These are phyloP conservation scores for Dicyema japonicum DNA, from an alignment of 1,140 invertebrate species.

Conservation along the genomic window DNA sequence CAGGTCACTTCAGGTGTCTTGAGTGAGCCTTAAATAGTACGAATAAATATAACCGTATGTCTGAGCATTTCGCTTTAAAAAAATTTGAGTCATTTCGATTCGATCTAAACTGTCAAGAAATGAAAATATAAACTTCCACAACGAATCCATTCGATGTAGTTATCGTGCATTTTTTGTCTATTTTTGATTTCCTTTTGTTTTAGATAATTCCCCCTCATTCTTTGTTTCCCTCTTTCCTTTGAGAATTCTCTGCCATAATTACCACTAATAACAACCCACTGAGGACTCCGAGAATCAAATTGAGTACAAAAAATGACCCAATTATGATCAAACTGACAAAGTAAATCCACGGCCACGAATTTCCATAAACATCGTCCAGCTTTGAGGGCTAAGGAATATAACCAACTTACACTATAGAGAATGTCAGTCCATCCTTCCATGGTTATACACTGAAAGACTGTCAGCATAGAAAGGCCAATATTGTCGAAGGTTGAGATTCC, in stretches of 20 bases:
- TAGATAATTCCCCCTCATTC: constrained; percentile 84
- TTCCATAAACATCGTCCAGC: constrained; percentile 73
- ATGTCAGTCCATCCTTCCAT: constrained; percentile 99
- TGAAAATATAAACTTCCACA: too few relatives aligned
- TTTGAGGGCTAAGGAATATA: background rate
- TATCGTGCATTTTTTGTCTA: too few relatives aligned
- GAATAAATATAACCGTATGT: too few relatives aligned
- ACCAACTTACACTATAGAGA: constrained; percentile 71
- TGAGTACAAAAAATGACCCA: constrained; percentile 97
- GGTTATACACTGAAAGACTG: constrained; percentile 99
- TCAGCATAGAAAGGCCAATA: constrained; percentile 99
- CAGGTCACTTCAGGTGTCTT: too few relatives aligned
- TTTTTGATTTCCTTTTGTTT: too few relatives aligned
- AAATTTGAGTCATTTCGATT: constrained; percentile 9
- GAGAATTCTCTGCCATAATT: constrained; percentile 99
- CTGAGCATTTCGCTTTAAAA: too few relatives aligned
- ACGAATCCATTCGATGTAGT: too few relatives aligned
- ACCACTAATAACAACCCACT: too few relatives aligned
- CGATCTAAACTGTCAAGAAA: constrained; percentile 2
- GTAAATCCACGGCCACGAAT: constrained; percentile 81
- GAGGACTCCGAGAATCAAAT: constrained; percentile 94
- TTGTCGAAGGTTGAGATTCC: constrained; percentile 99
- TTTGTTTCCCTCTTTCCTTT: constrained; percentile 96
- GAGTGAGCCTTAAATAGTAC: too few relatives aligned
- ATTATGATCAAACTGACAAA: constrained; percentile 91